These are phyloP conservation scores for Drosophila sturtevanti DNA, from an alignment of 1,140 invertebrate species.

Conservation along the genomic window DNA sequence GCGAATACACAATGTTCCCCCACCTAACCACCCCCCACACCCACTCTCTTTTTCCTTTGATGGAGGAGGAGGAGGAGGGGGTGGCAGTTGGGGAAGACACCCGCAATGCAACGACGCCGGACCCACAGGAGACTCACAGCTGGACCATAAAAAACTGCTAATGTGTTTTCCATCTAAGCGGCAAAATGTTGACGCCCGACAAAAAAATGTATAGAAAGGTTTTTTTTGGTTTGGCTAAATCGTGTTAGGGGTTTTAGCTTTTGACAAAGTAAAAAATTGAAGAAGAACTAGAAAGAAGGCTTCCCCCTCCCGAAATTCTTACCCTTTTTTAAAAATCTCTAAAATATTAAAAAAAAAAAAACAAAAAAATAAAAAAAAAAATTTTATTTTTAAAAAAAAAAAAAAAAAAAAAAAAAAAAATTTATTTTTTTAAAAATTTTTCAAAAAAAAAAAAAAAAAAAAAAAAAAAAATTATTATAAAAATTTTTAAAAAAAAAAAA, in stretches of 20 bases:
- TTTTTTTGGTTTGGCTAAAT: neutral
- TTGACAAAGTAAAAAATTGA: slow-evolving; percentile 9
- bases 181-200: slow-evolving; percentile 26
- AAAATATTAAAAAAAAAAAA: too few relatives aligned
- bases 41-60: neutral
- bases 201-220: slow-evolving; percentile 2
- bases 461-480: too few relatives aligned
- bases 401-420: too few relatives aligned
- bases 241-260: neutral
- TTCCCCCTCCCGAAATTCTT: too few relatives aligned
- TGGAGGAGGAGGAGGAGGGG: neutral
- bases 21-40: neutral
- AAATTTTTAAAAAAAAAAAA: too few relatives aligned
- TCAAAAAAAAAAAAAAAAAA: too few relatives aligned
- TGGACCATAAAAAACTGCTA: slow-evolving; percentile 68
- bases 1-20: slow-evolving; percentile 34
- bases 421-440: too few relatives aligned
- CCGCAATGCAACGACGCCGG: slow-evolving; percentile 53
- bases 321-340: too few relatives aligned
- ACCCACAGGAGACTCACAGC: slow-evolving; percentile 27
- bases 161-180: slow-evolving; percentile 61
- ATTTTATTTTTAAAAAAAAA: too few relatives aligned
- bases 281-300: too few relatives aligned
- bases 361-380: too few relatives aligned
- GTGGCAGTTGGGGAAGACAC: slow-evolving; percentile 34